Percentiles rank a stretch among this genome's conserved stretches.
phyloP scores from a whole-genome alignment of 2,113 vertebrate genomes.

The Xyrauchen texanus region DNA sequence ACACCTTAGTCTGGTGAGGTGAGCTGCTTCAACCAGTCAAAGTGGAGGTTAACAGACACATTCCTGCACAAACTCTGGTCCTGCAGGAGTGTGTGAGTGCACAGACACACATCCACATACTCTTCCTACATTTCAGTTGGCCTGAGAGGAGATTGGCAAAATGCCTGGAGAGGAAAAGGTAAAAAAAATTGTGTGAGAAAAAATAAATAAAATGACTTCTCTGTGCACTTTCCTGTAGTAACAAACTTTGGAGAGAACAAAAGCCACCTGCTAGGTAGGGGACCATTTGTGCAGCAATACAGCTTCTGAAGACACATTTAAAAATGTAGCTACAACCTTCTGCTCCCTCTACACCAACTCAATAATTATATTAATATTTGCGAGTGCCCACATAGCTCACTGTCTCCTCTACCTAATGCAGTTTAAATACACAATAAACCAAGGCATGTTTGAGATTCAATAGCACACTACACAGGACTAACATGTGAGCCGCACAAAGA shows the following conservation, averaged over 20 bases:
- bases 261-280: slow-evolving; percentile 15
- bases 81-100: slow-evolving; percentile 49
- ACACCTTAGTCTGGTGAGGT: slow-evolving; percentile 46
- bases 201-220: not conserved
- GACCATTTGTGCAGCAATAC: not conserved
- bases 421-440: not conserved
- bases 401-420: not conserved
- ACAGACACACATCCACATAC: not conserved
- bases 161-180: slow-evolving; percentile 23
- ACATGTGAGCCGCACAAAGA: not conserved
- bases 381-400: not conserved
- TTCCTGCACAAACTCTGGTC: slow-evolving; percentile 29
- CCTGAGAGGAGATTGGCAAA: not conserved
- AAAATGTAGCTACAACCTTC: slow-evolving; percentile 24
- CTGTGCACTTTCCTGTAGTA: slow-evolving; percentile 33
- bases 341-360: slow-evolving; percentile 6
- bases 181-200: not conserved
- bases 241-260: not conserved
- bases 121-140: slow-evolving; percentile 30
- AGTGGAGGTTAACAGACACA: slow-evolving; percentile 33
- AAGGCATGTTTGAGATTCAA: not conserved
- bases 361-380: slow-evolving; percentile 50
- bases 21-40: slow-evolving; percentile 48
- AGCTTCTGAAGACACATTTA: slow-evolving; percentile 28
- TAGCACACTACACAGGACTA: not conserved